Evolutionary conservation across 2,113 vertebrate species (phyloP), one percentile per base, ranked within the genome.

Genomic region (Tinamus guttatus): DNA sequence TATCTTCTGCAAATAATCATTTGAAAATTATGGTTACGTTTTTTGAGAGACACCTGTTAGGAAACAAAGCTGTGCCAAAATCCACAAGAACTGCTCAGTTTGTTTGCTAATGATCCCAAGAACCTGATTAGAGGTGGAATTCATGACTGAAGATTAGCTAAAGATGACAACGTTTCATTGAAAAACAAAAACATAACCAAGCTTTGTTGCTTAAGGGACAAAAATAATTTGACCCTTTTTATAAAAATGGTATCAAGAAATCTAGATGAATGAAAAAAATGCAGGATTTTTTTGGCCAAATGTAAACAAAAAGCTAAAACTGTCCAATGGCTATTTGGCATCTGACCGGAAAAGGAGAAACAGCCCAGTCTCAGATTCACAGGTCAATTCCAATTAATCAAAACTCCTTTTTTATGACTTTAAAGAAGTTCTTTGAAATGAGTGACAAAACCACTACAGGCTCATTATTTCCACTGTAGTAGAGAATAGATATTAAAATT

Each of bases 401-500:
- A 24, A 49, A 62, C 32, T 76, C 38, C 34, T 49, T 92, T 92
- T 78, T 76, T 70, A 73, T 0, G 1, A 49, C 30, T 93, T 87
- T 59, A 64, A 38, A 85, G 36, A 75, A 51, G 13, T 62, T 81
- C 38, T 52, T 54, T 67, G 7, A 73, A 91, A 82, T 30, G 75
- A 95, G 3, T 9, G 70, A 65, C 84, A 96, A 94, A 96, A 21
- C 67, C 64, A 76, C 91, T 89, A 91, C 54, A 87, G 67, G 24
- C 40, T 94, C 89, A 89, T 95, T 91, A 94, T 92, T 94, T 94
- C 94, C 70, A 85, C 81, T 77, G 19, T 49, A 69, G 58, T 18
- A 75, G 58, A 87, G 87, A 85, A 81, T 1, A 28, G 75, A 34
- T 94, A 94, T 93, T 91, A 95, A 94, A 95, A 95, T 95, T 95